phyloP scores from a whole-genome alignment of 2,113 vertebrate species.

The Chiloscyllium plagiosum region DNA sequence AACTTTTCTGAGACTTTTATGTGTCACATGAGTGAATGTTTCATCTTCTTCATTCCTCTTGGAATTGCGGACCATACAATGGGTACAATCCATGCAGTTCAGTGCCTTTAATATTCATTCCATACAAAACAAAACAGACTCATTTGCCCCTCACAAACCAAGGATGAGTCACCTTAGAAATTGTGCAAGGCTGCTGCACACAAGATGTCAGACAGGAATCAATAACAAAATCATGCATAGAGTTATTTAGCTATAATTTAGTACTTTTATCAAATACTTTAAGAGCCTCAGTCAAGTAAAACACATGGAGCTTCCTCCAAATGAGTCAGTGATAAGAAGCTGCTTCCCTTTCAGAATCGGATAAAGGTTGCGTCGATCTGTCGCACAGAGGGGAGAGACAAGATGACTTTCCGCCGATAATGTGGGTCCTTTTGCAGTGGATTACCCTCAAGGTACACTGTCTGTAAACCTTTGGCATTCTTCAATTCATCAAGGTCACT shows the following conservation, averaged over 20 bases:
- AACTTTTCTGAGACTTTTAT: not conserved
- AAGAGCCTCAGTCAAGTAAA: constrained; percentile 29
- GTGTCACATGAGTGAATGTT: not conserved
- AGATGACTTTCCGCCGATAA: constrained; percentile 93
- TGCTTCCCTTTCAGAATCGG: constrained; percentile 69
- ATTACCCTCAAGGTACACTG: constrained; percentile 90
- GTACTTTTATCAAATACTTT: constrained; percentile 37
- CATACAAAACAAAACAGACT: constrained; percentile 22
- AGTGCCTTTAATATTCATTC: constrained; percentile 31
- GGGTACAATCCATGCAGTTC: constrained; percentile 24
- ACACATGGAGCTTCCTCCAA: not conserved
- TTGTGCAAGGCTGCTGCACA: not conserved
- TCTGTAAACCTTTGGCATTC: constrained; percentile 80
- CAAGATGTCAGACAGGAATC: constrained; percentile 12
- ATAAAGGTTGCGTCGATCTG: constrained; percentile 97
- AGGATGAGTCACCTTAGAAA: constrained; percentile 11
- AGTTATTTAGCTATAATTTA: constrained; percentile 31
- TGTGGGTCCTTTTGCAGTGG: constrained; percentile 94
- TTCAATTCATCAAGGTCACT: constrained; percentile 91
- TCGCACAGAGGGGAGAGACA: constrained; percentile 83
- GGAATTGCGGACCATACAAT: constrained; percentile 13
- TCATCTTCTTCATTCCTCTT: not conserved
- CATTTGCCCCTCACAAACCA: not conserved
- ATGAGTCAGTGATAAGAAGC: constrained; percentile 5
- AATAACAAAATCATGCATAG: constrained; percentile 33